Evolutionary conservation across 2,113 vertebrate genomes (phyloP).

Genomic region (Entelurus aequoreus): DNA sequence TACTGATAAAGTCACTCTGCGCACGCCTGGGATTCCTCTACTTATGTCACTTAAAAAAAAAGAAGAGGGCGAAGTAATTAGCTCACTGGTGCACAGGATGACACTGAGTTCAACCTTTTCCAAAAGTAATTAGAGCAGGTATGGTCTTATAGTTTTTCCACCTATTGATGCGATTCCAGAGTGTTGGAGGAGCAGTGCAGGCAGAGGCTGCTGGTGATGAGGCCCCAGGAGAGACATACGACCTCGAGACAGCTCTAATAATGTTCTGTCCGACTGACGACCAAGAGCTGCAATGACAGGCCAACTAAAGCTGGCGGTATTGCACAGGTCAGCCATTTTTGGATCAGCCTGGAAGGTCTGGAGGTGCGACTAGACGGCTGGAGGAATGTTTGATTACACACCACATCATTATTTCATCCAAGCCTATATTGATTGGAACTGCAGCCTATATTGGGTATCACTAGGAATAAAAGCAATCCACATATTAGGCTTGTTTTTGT

Average conservation of each 20-base stretch:
- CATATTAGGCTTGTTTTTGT: not conserved
- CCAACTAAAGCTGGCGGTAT: constrained; percentile 31
- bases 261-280: constrained; percentile 47
- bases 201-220: constrained; percentile 56
- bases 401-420: constrained; percentile 40
- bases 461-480: constrained; percentile 17
- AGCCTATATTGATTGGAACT: constrained; percentile 22
- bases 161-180: constrained; percentile 53
- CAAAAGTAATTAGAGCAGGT: constrained; percentile 57
- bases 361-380: constrained; percentile 18
- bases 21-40: constrained; percentile 17
- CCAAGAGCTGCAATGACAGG: constrained; percentile 31
- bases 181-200: constrained; percentile 28
- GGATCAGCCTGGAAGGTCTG: constrained; percentile 33
- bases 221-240: constrained; percentile 43
- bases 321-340: constrained; percentile 61
- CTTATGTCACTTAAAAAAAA: constrained; percentile 57
- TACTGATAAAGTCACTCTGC: constrained; percentile 46
- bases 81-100: constrained; percentile 43
- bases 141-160: constrained; percentile 41
- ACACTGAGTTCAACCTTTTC: constrained; percentile 44
- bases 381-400: constrained; percentile 16
- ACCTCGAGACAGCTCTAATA: constrained; percentile 65
- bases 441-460: constrained; percentile 4
- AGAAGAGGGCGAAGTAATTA: constrained; percentile 50